These are phyloP conservation scores for Pogoniulus pusillus DNA, from an alignment of 2,797 vertebrate species.

Conservation along the genomic window DNA sequence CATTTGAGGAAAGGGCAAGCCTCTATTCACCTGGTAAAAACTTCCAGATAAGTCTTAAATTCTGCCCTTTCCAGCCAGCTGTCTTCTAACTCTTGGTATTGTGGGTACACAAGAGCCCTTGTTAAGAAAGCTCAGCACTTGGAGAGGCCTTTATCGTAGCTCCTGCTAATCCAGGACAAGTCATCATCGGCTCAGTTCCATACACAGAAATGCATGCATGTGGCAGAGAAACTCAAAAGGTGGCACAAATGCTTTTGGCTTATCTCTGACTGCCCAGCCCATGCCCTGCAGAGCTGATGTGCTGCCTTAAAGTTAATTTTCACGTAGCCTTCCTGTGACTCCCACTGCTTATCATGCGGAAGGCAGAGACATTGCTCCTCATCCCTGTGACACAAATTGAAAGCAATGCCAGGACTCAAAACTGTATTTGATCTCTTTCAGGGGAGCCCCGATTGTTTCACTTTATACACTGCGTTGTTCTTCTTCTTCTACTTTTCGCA, in stretches of 20 bases:
- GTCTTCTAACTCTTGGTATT: rapidly evolving
- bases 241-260: conserved; percentile 18
- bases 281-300: neutral
- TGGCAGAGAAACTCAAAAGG: neutral
- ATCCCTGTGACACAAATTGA: neutral
- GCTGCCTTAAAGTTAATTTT: neutral
- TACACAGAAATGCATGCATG: neutral
- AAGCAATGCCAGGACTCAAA: conserved; percentile 46
- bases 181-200: neutral
- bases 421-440: conserved; percentile 61
- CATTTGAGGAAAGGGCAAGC: neutral
- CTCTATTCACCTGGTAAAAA: neutral
- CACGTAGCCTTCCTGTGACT: neutral
- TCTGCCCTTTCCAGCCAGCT: neutral
- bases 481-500: conserved; percentile 75
- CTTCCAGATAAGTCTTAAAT: neutral
- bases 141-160: neutral
- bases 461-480: conserved; percentile 65
- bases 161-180: neutral
- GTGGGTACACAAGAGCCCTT: neutral
- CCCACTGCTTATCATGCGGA: neutral
- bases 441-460: conserved; percentile 64
- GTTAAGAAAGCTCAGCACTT: neutral
- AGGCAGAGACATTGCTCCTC: neutral
- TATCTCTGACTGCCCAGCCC: neutral